A percentile compares a stretch with the other conserved stretches of the same genome.
phyloP scores from a whole-genome alignment of 53 echinoderm and acorn worm species.

The Antedon mediterranea region DNA sequence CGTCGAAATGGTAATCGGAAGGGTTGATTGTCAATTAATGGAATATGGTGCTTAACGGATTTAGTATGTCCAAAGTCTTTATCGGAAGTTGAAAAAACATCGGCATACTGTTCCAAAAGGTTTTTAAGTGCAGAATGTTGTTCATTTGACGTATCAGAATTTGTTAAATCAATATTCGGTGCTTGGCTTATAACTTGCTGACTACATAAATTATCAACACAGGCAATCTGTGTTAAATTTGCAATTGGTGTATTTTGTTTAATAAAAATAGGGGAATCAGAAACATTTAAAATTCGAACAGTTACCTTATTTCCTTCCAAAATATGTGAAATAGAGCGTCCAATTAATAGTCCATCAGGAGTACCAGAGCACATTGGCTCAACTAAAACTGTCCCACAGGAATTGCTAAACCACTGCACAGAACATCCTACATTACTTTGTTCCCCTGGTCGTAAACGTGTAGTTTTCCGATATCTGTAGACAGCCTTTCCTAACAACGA shows the following conservation, averaged over 20 bases:
- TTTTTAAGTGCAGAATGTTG: background rate
- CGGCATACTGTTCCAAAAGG: background rate
- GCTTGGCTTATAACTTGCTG: background rate
- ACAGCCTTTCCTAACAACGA: background rate
- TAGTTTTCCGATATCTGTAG: background rate
- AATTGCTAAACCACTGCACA: background rate
- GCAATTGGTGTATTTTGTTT: background rate
- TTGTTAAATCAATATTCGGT: background rate
- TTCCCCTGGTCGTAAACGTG: background rate
- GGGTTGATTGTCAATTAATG: no score
- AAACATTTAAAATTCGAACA: background rate
- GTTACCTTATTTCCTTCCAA: background rate
- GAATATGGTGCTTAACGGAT: no score
- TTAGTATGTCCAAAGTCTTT: no score
- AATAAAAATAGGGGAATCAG: no score
- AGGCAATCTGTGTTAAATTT: background rate
- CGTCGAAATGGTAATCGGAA: no score
- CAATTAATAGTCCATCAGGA: background rate
- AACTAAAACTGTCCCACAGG: background rate
- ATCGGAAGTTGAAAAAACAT: background rate
- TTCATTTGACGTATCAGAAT: background rate
- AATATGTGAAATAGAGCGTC: background rate
- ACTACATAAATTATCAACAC: background rate
- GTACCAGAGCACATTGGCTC: background rate
- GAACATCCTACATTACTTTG: background rate